Conservation (phyloP, 1,140 invertebrate species). For the Triops longicaudatus region DNA sequence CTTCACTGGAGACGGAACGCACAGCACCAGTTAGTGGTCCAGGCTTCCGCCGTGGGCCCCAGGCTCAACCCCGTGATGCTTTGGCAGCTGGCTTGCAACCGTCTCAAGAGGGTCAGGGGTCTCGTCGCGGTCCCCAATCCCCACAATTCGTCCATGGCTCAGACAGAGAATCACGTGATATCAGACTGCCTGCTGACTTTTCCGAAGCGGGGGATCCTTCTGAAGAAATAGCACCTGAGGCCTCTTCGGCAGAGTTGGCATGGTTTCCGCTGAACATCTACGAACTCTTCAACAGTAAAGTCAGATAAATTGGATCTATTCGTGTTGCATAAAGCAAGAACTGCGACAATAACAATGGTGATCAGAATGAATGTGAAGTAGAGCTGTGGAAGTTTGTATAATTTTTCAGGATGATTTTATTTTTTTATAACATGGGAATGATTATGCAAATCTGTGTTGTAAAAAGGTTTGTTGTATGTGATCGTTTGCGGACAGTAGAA, state of each 20-base stretch:
- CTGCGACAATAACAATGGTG: not conserved
- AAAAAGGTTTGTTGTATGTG: not conserved
- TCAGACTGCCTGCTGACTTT: not conserved
- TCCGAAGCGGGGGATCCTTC: not conserved
- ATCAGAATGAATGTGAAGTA: not conserved
- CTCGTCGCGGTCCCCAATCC: conserved; percentile 5
- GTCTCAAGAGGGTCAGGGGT: conserved; percentile 8
- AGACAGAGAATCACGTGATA: not conserved
- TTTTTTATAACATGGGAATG: not conserved
- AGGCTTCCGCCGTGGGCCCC: not conserved
- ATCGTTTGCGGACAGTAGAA: not conserved
- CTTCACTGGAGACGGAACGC: not conserved
- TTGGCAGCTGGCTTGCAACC: not conserved
- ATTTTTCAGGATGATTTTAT: not conserved
- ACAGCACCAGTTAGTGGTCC: not conserved
- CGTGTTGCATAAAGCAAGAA: not conserved
- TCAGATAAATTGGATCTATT: not conserved
- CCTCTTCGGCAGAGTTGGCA: not conserved
- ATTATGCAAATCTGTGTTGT: not conserved
- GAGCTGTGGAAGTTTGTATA: not conserved
- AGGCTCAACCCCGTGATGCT: not conserved
- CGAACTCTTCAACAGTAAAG: not conserved
- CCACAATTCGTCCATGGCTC: not conserved
- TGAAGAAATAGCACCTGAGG: not conserved
- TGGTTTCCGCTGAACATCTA: not conserved